Evolutionary conservation across 2,113 vertebrate genomes (phyloP), one percentile per base, ranked within the genome.

Genomic region (Caranx ignobilis): DNA sequence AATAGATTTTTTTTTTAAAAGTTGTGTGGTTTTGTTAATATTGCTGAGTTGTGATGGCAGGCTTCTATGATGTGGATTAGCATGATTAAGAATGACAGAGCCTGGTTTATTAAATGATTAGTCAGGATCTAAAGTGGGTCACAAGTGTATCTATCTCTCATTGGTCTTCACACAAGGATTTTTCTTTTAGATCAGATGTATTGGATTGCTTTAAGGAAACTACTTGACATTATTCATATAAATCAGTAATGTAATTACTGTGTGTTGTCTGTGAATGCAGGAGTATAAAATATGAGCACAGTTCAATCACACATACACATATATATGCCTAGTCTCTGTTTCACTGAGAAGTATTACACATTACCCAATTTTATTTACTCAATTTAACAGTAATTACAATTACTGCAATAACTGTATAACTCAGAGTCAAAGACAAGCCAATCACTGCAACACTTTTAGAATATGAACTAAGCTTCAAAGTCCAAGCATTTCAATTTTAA

Each of bases 71-170:
- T 2, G 39, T 37, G 76, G 85, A 90, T 91, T 92, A 90, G 6
- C 16, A 15, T 83, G 57, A 89, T 87, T 79, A 64, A 65, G 41
- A 61, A n/a, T 71, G 86, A 85, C 79, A 43, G 59, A 77, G 83
- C 52, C 78, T 26, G 26, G 52, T 83, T 90, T 85, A 79, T 87
- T 15, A 87, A 68, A 82, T 83, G 81, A 86, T 87, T 77, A 83
- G 43, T 86, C 50, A 81, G 80, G 50, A 80, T 67, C 55, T 32
- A 71, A 88, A 88, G 52, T 82, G 68, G 84, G 85, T 84, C 89
- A 86, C 71, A 74, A 64, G 71, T 77, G 11, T 65, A 12, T 69
- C 16, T 13, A 50, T 3, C 11, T 65, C 41, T 63, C 56, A 2
- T 19, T 35, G 18, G 37, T 41, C 37, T n/a, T n/a, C 18, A 78